Percentiles rank a stretch among this genome's conserved stretches.
Conservation (phyloP, 2,888 invertebrate species). For the Keiferia lycopersicella region DNA sequence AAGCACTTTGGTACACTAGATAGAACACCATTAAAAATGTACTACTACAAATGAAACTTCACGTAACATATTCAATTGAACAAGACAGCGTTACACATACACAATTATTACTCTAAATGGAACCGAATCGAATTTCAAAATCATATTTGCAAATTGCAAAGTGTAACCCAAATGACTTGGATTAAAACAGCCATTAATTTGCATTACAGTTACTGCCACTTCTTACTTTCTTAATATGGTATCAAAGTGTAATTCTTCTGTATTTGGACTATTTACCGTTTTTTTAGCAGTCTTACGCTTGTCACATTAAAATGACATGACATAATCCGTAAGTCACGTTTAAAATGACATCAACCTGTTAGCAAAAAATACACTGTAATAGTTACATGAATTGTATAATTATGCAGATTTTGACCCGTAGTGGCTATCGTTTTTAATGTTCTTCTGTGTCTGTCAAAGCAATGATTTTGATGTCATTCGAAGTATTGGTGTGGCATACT, state of each 20-base stretch:
- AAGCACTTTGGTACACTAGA: not conserved
- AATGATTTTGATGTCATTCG: not conserved
- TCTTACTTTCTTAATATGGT: not conserved
- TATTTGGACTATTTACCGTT: slow-evolving; percentile 12
- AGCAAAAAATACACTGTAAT: not conserved
- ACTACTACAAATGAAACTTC: no score
- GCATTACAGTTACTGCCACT: slow-evolving; percentile 1
- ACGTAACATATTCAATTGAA: no score
- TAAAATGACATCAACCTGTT: slow-evolving; percentile 5
- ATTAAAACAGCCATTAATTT: slow-evolving; percentile 1
- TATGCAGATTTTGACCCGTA: not conserved
- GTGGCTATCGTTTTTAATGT: not conserved
- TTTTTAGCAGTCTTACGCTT: slow-evolving; percentile 7
- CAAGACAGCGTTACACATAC: no score
- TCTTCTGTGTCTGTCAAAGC: not conserved
- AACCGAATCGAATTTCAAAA: not conserved
- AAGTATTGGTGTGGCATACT: not conserved
- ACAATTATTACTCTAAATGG: not conserved
- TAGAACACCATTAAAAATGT: not conserved
- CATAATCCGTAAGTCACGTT: not conserved
- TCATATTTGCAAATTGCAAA: not conserved
- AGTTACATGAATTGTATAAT: slow-evolving; percentile 4
- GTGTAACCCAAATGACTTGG: not conserved
- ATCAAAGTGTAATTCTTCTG: not conserved
- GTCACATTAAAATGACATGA: slow-evolving; percentile 14